Evolutionary conservation across 2,113 vertebrate species (phyloP).

Genomic region (Campylorhamphus procurvoides): DNA sequence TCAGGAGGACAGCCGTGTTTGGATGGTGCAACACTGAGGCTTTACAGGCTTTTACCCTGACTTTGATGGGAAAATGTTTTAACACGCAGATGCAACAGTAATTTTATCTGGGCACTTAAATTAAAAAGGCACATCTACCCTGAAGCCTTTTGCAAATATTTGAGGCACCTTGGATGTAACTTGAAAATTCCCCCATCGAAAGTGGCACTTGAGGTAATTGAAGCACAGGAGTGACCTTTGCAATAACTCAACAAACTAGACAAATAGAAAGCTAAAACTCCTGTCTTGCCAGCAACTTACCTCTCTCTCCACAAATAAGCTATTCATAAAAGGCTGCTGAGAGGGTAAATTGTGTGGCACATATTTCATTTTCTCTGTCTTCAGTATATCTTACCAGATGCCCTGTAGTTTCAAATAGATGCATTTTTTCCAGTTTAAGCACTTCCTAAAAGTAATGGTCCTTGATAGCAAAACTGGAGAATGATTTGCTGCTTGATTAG

Average conservation of each 20-base stretch:
- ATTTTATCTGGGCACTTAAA: constrained; percentile 20
- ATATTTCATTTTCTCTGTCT: constrained; percentile 23
- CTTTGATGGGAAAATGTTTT: constrained; percentile 8
- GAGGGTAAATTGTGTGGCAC: constrained; percentile 11
- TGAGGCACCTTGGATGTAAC: constrained; percentile 37
- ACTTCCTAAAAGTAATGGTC: constrained; percentile 59
- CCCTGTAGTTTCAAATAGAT: neutral
- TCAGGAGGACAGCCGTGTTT: neutral
- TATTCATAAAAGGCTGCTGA: neutral
- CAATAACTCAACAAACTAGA: constrained; percentile 28
- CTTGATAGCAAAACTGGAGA: constrained; percentile 46
- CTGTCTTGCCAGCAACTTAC: neutral
- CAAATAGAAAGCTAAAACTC: constrained; percentile 40
- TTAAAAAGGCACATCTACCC: constrained; percentile 32
- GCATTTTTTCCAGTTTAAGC: constrained; percentile 42
- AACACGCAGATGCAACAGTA: neutral
- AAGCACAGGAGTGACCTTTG: constrained; percentile 33
- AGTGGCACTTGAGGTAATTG: constrained; percentile 28
- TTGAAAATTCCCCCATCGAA: constrained; percentile 41
- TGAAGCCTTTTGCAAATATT: constrained; percentile 47
- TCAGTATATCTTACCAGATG: constrained; percentile 9
- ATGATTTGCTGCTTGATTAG: constrained; percentile 62
- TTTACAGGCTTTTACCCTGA: neutral
- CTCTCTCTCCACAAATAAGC: constrained; percentile 36
- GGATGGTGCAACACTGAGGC: neutral